Percentiles rank a stretch among this genome's conserved stretches.
phyloP scores from a whole-genome alignment of 2,797 vertebrate species.

The Microctenopoma stevenorrisi region DNA sequence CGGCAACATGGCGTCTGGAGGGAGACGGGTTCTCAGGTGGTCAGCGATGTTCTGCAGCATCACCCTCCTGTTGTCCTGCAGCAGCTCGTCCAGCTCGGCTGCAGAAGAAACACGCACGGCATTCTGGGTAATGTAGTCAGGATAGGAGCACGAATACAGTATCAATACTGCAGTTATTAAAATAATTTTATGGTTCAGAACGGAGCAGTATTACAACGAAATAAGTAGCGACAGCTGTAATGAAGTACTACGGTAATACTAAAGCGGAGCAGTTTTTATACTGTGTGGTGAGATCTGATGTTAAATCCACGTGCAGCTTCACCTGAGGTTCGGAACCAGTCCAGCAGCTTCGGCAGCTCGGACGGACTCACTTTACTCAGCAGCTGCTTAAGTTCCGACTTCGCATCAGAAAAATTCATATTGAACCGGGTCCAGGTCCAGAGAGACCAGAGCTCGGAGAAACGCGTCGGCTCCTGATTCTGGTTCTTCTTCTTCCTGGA shows the following conservation, averaged over 20 bases:
- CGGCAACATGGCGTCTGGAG: conserved; percentile 84
- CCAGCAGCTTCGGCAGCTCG: conserved; percentile 68
- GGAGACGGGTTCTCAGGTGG: conserved; percentile 85
- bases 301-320: background rate
- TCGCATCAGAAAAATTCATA: conserved; percentile 73
- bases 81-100: conserved; percentile 79
- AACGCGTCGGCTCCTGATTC: no score
- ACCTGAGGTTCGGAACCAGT: conserved; percentile 81
- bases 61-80: conserved; percentile 73
- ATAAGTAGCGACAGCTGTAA: background rate
- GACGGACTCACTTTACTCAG: conserved; percentile 60
- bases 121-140: background rate
- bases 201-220: no score
- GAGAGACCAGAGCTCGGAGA: no score
- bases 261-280: background rate
- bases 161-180: no score
- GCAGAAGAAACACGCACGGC: conserved; percentile 15
- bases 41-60: conserved; percentile 86
- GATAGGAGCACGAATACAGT: no score
- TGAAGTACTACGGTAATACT: background rate
- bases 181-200: no score
- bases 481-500: no score
- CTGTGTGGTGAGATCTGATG: no score
- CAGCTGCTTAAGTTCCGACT: conserved; percentile 66
- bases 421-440: no score